phyloP scores from a whole-genome alignment of 2,888 invertebrate species.

The Cosmia trapezina region DNA sequence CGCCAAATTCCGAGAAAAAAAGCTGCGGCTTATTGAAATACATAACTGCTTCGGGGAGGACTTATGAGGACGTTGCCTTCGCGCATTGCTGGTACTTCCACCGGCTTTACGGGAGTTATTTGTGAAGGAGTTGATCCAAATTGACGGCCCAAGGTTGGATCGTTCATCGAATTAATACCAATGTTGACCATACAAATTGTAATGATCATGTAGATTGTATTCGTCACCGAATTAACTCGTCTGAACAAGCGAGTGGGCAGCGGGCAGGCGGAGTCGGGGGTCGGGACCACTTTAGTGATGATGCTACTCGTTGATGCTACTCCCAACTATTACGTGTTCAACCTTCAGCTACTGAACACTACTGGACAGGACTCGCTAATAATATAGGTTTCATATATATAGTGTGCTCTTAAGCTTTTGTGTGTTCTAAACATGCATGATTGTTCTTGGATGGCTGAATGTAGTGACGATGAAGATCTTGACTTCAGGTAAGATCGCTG shows the following conservation, averaged over 20 bases:
- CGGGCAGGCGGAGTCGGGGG: constrained; percentile 42
- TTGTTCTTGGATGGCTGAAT: constrained; percentile 42
- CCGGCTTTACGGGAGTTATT: not conserved
- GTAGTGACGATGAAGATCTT: constrained; percentile 63
- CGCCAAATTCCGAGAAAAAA: not conserved
- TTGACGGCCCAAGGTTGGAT: not conserved
- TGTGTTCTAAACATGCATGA: constrained; percentile 25
- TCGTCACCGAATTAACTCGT: constrained; percentile 54
- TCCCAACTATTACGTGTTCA: constrained; percentile 63
- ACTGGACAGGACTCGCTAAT: constrained; percentile 9
- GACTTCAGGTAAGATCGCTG: constrained; percentile 38
- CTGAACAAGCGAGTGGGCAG: constrained; percentile 49
- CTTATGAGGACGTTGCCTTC: constrained; percentile 36
- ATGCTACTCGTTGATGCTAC: constrained; percentile 60
- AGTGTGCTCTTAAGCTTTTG: constrained; percentile 5
- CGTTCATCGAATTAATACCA: constrained; percentile 14
- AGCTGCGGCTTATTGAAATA: constrained; percentile 15
- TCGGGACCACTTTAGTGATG: constrained; percentile 70
- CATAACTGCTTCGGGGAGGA: constrained; percentile 15
- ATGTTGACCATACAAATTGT: constrained; percentile 14
- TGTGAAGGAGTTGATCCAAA: constrained; percentile 2
- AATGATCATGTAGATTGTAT: constrained; percentile 32
- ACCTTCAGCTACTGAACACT: constrained; percentile 65
- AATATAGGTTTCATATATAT: not conserved
- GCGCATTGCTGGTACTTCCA: not conserved